phyloP scores from a whole-genome alignment of 2,113 vertebrate species.

The Balaeniceps rex region DNA sequence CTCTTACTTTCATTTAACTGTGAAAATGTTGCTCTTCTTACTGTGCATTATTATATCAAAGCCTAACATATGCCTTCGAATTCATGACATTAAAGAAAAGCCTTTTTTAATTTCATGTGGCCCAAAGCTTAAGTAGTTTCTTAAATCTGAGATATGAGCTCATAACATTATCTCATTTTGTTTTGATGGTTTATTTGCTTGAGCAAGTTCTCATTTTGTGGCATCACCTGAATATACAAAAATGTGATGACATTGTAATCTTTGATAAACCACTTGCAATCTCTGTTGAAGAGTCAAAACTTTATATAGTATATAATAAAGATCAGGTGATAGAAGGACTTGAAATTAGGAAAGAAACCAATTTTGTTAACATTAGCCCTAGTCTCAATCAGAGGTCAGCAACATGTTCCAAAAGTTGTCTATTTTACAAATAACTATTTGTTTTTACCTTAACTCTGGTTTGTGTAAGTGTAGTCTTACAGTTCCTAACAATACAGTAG shows the following conservation, averaged over 20 bases:
- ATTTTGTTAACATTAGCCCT: neutral
- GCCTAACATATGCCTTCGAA: neutral
- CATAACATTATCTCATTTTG: neutral
- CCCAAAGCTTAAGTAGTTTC: neutral
- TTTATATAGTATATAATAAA: neutral
- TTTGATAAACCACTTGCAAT: neutral
- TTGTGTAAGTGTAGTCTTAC: neutral
- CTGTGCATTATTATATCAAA: neutral
- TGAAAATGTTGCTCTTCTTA: neutral
- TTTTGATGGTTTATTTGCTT: neutral
- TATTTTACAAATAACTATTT: neutral
- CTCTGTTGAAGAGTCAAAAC: neutral
- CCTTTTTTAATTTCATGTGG: neutral
- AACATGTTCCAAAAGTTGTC: neutral
- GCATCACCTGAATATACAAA: neutral
- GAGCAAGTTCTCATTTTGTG: neutral
- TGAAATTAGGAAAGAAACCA: neutral
- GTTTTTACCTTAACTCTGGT: neutral
- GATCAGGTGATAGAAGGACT: neutral
- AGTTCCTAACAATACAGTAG: neutral
- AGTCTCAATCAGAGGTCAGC: neutral
- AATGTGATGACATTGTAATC: neutral
- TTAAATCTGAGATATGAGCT: neutral
- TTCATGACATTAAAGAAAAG: neutral
- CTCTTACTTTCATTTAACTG: neutral